Evolutionary conservation across 1,140 invertebrate genomes (phyloP).

Genomic region (Adoxophyes honmai): DNA sequence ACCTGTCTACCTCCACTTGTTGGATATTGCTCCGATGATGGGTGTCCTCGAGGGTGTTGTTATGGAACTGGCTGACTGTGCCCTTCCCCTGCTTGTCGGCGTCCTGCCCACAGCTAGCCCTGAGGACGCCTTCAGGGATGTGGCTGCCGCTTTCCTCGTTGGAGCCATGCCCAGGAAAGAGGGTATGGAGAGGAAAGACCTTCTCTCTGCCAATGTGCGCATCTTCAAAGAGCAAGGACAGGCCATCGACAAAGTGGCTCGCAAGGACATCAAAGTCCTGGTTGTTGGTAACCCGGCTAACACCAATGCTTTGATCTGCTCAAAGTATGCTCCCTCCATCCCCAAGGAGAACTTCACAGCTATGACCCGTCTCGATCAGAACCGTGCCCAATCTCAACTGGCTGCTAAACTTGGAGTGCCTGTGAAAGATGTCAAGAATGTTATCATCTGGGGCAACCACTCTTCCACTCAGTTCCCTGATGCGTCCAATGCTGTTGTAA

Average conservation of each 20-base stretch:
- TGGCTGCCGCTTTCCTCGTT: conserved; percentile 98
- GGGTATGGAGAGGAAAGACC: conserved; percentile 99
- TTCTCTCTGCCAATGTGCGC: conserved; percentile 96
- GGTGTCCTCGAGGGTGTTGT: conserved; percentile 96
- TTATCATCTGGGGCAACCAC: conserved; percentile 99
- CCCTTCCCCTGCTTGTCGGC: conserved; percentile 91
- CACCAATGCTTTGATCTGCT: conserved; percentile 98
- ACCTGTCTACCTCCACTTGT: conserved; percentile 91
- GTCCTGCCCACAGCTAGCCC: conserved; percentile 93
- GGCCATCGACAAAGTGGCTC: conserved; percentile 94
- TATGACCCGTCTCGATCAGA: conserved; percentile 99
- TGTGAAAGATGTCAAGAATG: conserved; percentile 89
- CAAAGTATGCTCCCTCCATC: conserved; percentile 98
- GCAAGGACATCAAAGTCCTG: conserved; percentile 94
- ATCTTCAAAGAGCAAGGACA: conserved; percentile 98
- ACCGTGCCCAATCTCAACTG: conserved; percentile 93
- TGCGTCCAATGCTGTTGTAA: conserved; percentile 89
- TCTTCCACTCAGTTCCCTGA: conserved; percentile 99
- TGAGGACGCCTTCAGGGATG: conserved; percentile 94
- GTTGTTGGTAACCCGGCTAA: conserved; percentile 99
- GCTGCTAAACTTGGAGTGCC: conserved; percentile 82
- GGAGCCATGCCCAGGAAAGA: conserved; percentile 99
- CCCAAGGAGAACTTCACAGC: conserved; percentile 98
- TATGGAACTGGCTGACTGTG: conserved; percentile 98
- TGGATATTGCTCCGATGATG: conserved; percentile 98